A percentile compares a stretch with the other conserved stretches of the same genome.
phyloP scores from a whole-genome alignment of 2,113 vertebrate species.

The Benitochromis conjunctus region DNA sequence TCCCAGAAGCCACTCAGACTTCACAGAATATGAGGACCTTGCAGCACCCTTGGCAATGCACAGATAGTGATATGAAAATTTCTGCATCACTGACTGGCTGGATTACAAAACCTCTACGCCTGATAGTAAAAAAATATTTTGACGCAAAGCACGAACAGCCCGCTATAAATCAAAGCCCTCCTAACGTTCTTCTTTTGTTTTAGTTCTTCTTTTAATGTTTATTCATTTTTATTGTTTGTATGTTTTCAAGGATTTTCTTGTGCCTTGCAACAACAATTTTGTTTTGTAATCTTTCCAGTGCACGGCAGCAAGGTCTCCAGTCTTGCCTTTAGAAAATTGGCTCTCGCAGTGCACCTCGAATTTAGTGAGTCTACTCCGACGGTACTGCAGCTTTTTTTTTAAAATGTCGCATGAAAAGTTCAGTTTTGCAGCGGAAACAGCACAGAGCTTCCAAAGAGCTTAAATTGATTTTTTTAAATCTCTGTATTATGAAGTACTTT shows the following conservation, averaged over 20 bases:
- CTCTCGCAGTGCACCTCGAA: neutral
- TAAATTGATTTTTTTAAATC: conserved; percentile 6
- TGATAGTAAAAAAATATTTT: fast-evolving
- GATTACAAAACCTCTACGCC: neutral
- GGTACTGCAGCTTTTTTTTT: neutral
- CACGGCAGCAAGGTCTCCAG: neutral
- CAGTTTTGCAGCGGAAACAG: neutral
- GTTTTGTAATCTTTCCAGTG: conserved; percentile 7
- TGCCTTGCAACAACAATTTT: neutral
- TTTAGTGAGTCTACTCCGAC: neutral
- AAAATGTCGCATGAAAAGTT: conserved; percentile 1
- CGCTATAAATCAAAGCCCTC: conserved; percentile 14
- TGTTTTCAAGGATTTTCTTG: conserved; percentile 8
- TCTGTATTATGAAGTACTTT: neutral
- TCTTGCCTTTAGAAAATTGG: neutral
- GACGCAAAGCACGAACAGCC: neutral
- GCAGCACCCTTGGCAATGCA: conserved; percentile 19
- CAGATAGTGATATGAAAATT: neutral
- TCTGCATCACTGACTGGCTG: neutral
- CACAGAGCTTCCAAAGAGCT: neutral
- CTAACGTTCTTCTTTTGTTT: neutral
- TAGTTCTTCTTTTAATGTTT: neutral
- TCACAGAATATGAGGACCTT: conserved; percentile 5
- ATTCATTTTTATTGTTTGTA: neutral
- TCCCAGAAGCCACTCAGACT: conserved; percentile 27